These are phyloP conservation scores for Solen grandis DNA, from an alignment of 1,140 invertebrate genomes.

Conservation along the genomic window DNA sequence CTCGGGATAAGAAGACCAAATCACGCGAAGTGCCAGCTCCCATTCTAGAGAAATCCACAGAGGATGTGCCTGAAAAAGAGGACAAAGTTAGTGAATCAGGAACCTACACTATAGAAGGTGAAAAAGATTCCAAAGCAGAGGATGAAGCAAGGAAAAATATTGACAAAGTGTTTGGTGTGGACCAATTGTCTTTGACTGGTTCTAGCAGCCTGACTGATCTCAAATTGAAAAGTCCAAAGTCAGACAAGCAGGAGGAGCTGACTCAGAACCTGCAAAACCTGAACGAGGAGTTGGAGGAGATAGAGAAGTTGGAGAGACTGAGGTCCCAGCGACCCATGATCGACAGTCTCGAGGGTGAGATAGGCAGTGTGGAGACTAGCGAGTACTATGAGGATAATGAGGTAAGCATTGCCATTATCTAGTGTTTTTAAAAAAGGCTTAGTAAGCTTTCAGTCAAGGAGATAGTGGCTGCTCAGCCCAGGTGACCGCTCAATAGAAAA, in stretches of 20 bases:
- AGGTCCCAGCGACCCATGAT: constrained; percentile 10
- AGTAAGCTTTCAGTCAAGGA: no score
- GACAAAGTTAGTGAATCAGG: constrained; percentile 90
- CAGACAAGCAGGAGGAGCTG: constrained; percentile 43
- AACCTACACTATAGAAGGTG: constrained; percentile 89
- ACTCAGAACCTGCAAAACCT: constrained; percentile 28
- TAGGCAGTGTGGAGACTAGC: constrained; percentile 59
- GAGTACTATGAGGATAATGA: constrained; percentile 19
- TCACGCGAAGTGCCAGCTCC: constrained; percentile 33
- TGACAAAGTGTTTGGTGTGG: constrained; percentile 88
- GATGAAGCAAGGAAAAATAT: constrained; percentile 93
- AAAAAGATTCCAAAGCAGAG: constrained; percentile 90
- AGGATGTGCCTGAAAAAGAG: constrained; percentile 54
- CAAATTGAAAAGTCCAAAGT: constrained; percentile 14
- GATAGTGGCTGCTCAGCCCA: no score
- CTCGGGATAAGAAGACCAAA: constrained; percentile 22
- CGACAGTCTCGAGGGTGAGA: constrained; percentile 62
- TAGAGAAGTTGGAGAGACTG: constrained; percentile 44
- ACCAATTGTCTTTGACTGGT: constrained; percentile 44
- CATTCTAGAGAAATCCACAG: constrained; percentile 40
- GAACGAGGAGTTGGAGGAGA: constrained; percentile 67
- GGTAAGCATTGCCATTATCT: constrained; percentile 33
- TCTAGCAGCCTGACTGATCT: constrained; percentile 11
- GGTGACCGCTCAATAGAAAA: no score
- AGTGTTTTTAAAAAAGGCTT: not conserved